A percentile compares a stretch with the other conserved stretches of the same genome.
phyloP scores from a whole-genome alignment of 2,888 invertebrate genomes.

The Cheilosia variabilis region DNA sequence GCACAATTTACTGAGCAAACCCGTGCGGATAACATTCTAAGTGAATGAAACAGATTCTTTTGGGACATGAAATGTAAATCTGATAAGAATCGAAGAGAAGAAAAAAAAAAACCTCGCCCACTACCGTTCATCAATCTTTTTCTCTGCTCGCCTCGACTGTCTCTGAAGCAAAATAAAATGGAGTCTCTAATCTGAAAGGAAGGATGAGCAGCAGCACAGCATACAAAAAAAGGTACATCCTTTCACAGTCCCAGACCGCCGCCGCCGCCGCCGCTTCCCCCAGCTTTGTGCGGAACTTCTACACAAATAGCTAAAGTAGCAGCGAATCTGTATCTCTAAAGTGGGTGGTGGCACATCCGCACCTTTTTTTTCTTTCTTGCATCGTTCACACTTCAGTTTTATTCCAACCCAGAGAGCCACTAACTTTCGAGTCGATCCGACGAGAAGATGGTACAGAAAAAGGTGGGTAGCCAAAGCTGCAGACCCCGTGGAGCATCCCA shows the following conservation, averaged over 20 bases:
- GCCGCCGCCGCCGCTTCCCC: neutral
- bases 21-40: slow-evolving; percentile 68
- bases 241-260: slow-evolving; percentile 17
- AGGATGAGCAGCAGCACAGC: slow-evolving; percentile 19
- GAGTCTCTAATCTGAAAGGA: slow-evolving; percentile 52
- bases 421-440: slow-evolving; percentile 4
- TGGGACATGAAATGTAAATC: slow-evolving; percentile 72
- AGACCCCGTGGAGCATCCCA: slow-evolving; percentile 46
- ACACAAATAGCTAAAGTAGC: slow-evolving; percentile 22
- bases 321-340: slow-evolving; percentile 17
- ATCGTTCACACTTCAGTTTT: slow-evolving; percentile 50
- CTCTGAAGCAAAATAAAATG: slow-evolving; percentile 60
- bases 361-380: slow-evolving; percentile 19
- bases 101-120: slow-evolving; percentile 36
- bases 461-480: slow-evolving; percentile 30
- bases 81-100: slow-evolving; percentile 52
- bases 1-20: slow-evolving; percentile 33
- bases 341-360: slow-evolving; percentile 32
- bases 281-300: slow-evolving; percentile 11
- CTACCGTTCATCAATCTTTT: slow-evolving; percentile 53
- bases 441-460: slow-evolving; percentile 8
- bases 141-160: slow-evolving; percentile 27
- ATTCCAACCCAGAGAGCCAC: slow-evolving; percentile 21
- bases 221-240: slow-evolving; percentile 16
- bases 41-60: slow-evolving; percentile 74